phyloP scores from a whole-genome alignment of 1,140 invertebrate species.

The Ceratina japonica region DNA sequence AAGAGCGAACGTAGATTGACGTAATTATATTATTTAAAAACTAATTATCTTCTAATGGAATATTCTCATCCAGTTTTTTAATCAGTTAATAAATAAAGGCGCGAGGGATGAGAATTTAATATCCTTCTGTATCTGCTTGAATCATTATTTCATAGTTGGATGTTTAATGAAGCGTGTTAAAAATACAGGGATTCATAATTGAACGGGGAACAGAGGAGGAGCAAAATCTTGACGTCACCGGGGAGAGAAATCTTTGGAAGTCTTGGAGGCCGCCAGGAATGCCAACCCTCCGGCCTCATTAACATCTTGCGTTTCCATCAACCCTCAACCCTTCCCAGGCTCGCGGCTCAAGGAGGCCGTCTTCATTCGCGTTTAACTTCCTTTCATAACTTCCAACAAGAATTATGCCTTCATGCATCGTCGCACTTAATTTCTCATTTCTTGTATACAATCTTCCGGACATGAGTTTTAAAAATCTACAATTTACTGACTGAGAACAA shows the following conservation, averaged over 20 bases:
- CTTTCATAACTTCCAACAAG: constrained; percentile 42
- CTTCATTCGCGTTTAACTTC: constrained; percentile 68
- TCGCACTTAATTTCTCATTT: background rate
- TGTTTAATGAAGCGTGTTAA: background rate
- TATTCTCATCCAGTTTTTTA: too few relatives aligned
- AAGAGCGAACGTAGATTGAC: too few relatives aligned
- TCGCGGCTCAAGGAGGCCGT: constrained; percentile 66
- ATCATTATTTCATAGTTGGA: background rate
- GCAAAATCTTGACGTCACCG: constrained; percentile 75
- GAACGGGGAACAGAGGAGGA: constrained; percentile 68
- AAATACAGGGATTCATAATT: constrained; percentile 67
- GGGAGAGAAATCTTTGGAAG: constrained; percentile 77
- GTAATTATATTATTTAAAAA: too few relatives aligned
- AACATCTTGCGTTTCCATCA: constrained; percentile 78
- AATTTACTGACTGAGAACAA: background rate
- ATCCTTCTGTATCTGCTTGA: background rate
- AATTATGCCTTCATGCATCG: background rate
- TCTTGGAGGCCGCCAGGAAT: constrained; percentile 78
- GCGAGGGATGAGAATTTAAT: background rate
- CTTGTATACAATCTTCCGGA: background rate
- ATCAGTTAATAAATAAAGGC: background rate
- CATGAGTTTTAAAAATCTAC: background rate
- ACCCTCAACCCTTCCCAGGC: constrained; percentile 67
- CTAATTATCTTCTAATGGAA: too few relatives aligned
- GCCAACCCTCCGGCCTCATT: constrained; percentile 79